phyloP scores from a whole-genome alignment of 2,888 invertebrate genomes.

The Netelia virgata region DNA sequence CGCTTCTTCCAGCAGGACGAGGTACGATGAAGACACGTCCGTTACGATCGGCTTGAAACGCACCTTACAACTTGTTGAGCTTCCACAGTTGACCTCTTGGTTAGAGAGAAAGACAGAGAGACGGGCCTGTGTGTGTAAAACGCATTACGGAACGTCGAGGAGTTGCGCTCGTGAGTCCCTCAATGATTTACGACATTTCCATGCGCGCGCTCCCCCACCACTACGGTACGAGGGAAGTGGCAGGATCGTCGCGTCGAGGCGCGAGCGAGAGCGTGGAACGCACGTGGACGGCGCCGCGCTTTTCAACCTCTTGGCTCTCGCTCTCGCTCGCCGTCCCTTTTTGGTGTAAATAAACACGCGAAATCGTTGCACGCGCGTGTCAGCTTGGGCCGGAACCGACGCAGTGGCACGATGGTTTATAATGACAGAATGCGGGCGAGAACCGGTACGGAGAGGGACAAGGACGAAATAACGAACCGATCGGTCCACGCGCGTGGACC shows the following conservation, averaged over 20 bases:
- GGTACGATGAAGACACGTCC: conserved; percentile 49
- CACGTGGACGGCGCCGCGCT: conserved; percentile 26
- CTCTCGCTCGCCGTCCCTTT: neutral
- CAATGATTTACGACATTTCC: conserved; percentile 57
- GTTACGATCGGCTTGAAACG: conserved; percentile 42
- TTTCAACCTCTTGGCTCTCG: neutral
- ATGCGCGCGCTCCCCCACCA: conserved; percentile 33
- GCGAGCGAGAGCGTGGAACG: conserved; percentile 38
- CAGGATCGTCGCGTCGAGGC: conserved; percentile 7
- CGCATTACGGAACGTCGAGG: neutral
- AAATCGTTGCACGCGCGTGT: conserved; percentile 62
- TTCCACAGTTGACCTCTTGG: conserved; percentile 37
- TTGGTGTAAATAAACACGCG: conserved; percentile 16
- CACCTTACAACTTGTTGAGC: conserved; percentile 44
- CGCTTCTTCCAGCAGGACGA: neutral
- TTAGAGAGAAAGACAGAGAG: neutral
- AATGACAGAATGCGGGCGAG: conserved; percentile 33
- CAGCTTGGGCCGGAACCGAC: conserved; percentile 60
- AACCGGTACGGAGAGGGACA: conserved; percentile 33
- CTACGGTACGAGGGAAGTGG: neutral
- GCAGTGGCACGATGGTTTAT: conserved; percentile 40
- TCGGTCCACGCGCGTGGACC: conserved; percentile 76
- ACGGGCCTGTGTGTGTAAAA: neutral
- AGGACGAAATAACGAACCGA: conserved; percentile 64
- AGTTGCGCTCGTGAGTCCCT: conserved; percentile 31